Conservation (phyloP, 2,888 invertebrate species). For the Papilio elwesi region DNA sequence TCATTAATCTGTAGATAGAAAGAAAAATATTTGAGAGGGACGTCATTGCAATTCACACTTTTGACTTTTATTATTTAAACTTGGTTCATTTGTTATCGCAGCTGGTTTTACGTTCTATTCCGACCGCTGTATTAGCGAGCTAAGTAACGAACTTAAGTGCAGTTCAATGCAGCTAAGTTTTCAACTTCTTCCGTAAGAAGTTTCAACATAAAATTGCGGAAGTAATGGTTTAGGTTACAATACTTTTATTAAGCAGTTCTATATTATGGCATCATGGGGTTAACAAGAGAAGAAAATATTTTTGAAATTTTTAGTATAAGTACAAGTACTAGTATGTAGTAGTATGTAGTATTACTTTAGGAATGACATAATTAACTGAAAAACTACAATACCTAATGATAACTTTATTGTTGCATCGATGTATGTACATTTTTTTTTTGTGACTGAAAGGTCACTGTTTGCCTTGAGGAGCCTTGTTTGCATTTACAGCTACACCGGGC, state of each 20-base stretch:
- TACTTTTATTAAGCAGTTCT: constrained; percentile 10
- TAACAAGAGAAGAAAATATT: not conserved
- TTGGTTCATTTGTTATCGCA: constrained; percentile 33
- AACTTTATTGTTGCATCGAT: too few species aligned
- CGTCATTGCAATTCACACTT: not conserved
- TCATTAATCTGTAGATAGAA: not conserved
- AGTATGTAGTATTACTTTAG: too few species aligned
- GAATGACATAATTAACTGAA: too few species aligned
- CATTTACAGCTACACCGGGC: too few species aligned
- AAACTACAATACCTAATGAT: too few species aligned
- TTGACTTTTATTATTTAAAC: constrained; percentile 32
- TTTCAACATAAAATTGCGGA: constrained; percentile 34
- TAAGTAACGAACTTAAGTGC: constrained; percentile 38
- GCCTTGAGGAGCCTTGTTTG: too few species aligned
- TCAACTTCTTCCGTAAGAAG: constrained; percentile 29
- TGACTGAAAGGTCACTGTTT: too few species aligned
- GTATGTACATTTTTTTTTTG: too few species aligned
- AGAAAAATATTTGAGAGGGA: not conserved
- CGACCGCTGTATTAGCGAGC: constrained; percentile 33
- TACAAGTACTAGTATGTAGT: not conserved
- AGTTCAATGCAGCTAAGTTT: constrained; percentile 38
- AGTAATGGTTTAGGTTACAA: constrained; percentile 21
- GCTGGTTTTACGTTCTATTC: constrained; percentile 31
- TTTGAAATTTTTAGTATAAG: not conserved
- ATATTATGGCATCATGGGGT: not conserved